These are phyloP conservation scores for Urosaurus nigricauda DNA, from an alignment of 2,797 vertebrate species.

Conservation along the genomic window DNA sequence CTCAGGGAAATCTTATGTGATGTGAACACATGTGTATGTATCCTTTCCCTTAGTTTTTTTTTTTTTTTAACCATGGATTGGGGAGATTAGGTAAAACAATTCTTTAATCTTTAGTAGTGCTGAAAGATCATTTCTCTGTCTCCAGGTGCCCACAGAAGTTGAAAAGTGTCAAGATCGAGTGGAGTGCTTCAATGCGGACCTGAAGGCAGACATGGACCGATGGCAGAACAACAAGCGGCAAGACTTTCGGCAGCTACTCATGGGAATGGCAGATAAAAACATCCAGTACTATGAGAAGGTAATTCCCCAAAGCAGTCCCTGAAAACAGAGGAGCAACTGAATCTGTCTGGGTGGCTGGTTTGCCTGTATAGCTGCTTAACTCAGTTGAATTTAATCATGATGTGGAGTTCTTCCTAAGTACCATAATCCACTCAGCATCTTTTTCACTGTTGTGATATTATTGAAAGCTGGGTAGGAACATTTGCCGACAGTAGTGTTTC, in stretches of 20 bases:
- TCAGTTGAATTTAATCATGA: too few species aligned
- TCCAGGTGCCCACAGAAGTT: constrained; percentile 91
- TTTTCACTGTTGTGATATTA: neutral
- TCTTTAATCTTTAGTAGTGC: neutral
- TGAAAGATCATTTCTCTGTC: neutral
- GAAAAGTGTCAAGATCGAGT: constrained; percentile 96
- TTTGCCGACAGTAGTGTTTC: too few species aligned
- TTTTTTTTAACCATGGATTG: neutral
- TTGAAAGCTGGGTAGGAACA: neutral
- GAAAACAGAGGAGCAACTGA: neutral
- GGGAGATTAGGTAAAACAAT: neutral
- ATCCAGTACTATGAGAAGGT: constrained; percentile 98
- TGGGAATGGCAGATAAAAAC: constrained; percentile 95
- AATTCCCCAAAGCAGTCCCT: neutral
- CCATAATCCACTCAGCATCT: neutral
- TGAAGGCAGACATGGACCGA: constrained; percentile 98
- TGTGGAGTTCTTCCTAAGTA: neutral
- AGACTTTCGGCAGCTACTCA: constrained; percentile 86
- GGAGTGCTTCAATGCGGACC: constrained; percentile 97
- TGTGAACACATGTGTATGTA: neutral
- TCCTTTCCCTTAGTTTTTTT: neutral
- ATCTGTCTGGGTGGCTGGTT: too few species aligned
- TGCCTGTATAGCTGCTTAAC: neutral
- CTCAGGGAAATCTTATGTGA: neutral
- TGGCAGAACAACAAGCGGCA: constrained; percentile 95